A percentile compares a stretch with the other conserved stretches of the same genome.
Conservation (phyloP, 2,113 vertebrate genomes). For the Bufo bufo region DNA sequence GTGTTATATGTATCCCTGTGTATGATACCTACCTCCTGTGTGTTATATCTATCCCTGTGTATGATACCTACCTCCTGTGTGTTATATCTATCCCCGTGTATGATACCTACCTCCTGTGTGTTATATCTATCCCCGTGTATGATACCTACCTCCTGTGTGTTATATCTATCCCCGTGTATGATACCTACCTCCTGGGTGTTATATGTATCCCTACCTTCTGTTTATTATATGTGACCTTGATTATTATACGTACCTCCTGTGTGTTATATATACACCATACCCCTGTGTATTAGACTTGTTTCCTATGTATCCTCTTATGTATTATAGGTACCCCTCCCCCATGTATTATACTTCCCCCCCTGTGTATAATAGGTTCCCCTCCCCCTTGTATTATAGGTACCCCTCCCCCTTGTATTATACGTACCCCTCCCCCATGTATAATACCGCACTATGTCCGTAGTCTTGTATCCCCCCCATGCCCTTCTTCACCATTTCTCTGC, state of each 20-base stretch:
- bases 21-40: not conserved
- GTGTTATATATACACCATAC: not conserved
- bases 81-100: not conserved
- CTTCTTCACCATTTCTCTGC: not conserved
- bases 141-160: not conserved
- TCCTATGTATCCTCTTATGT: too few species aligned
- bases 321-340: not conserved
- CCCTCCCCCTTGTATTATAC: too few species aligned
- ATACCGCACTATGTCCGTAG: too few species aligned
- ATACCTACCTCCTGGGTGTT: not conserved
- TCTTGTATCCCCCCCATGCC: too few species aligned
- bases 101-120: not conserved
- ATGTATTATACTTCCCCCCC: not conserved
- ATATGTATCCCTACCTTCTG: not conserved
- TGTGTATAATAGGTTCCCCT: not conserved
- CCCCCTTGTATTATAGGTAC: not conserved
- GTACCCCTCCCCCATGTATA: not conserved
- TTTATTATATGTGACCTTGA: not conserved
- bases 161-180: not conserved
- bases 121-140: not conserved
- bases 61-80: not conserved
- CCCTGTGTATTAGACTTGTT: not conserved
- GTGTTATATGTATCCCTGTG: too few species aligned
- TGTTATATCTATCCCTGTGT: not conserved
- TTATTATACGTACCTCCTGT: not conserved